phyloP scores from a whole-genome alignment of 2,113 vertebrate genomes.

The Apistogramma diplotaenia region DNA sequence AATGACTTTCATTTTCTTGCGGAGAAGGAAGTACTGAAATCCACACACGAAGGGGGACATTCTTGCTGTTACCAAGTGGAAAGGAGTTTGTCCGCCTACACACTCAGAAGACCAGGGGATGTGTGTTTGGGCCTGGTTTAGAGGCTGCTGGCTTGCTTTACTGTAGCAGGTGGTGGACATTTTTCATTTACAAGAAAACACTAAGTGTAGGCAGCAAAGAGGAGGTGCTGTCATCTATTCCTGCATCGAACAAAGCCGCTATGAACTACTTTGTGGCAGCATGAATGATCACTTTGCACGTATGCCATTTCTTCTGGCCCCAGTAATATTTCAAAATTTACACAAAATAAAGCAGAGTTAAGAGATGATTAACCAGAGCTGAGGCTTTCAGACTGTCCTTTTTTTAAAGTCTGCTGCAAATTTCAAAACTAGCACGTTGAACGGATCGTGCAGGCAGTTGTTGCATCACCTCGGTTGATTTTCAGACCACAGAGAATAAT shows the following conservation, averaged over 20 bases:
- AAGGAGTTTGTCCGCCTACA: constrained; percentile 65
- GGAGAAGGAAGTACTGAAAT: constrained; percentile 38
- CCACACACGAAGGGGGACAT: constrained; percentile 51
- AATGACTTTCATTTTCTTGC: constrained; percentile 15
- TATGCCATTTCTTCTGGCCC: constrained; percentile 3
- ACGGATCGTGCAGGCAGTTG: background rate
- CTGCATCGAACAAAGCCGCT: constrained; percentile 26
- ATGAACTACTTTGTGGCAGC: constrained; percentile 28
- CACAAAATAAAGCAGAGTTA: background rate
- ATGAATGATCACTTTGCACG: constrained; percentile 13
- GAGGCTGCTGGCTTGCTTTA: constrained; percentile 63
- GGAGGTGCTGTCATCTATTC: constrained; percentile 65
- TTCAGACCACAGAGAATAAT: background rate
- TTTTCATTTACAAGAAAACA: constrained; percentile 70
- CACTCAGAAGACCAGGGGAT: constrained; percentile 54
- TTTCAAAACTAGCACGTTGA: background rate
- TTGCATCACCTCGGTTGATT: background rate
- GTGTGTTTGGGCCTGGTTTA: constrained; percentile 64
- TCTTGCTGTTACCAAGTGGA: constrained; percentile 52
- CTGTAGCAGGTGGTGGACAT: constrained; percentile 68
- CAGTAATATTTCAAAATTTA: background rate
- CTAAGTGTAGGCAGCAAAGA: constrained; percentile 67
- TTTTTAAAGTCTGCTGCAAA: background rate
- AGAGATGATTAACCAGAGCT: background rate
- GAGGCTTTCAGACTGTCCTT: background rate